Evolutionary conservation across 2,888 invertebrate genomes (phyloP).

Genomic region (Xylota sylvarum): DNA sequence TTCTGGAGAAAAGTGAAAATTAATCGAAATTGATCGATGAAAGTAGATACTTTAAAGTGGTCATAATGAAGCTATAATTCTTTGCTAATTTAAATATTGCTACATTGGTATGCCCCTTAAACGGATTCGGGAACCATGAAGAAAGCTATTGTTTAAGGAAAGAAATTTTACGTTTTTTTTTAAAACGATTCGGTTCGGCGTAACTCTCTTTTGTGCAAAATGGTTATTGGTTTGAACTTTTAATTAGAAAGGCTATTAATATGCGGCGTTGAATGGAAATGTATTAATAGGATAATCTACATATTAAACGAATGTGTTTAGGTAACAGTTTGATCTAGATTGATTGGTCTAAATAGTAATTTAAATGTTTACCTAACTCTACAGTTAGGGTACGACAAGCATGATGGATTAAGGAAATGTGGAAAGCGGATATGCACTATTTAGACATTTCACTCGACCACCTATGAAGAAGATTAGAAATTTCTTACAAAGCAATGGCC

Average conservation of each 20-base stretch:
- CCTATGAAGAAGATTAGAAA: too few species aligned
- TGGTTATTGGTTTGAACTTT: conserved; percentile 1
- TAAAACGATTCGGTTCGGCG: conserved; percentile 11
- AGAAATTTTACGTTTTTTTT: conserved; percentile 20
- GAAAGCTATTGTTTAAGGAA: not conserved
- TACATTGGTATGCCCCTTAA: not conserved
- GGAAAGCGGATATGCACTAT: too few species aligned
- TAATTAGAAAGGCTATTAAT: conserved; percentile 1
- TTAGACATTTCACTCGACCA: too few species aligned
- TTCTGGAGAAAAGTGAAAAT: conserved; percentile 2
- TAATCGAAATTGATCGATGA: not conserved
- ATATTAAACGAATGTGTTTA: too few species aligned
- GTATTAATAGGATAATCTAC: too few species aligned
- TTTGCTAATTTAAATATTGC: conserved; percentile 1
- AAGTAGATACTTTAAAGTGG: not conserved
- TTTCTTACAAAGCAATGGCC: too few species aligned
- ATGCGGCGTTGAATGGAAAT: not conserved
- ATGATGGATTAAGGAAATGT: too few species aligned
- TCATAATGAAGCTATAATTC: not conserved
- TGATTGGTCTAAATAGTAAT: too few species aligned
- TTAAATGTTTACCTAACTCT: too few species aligned
- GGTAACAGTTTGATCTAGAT: too few species aligned
- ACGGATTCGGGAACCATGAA: not conserved
- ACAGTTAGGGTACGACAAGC: too few species aligned
- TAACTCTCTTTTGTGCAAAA: conserved; percentile 23